Conservation (phyloP, 1,140 invertebrate genomes). For the Trichomalopsis sarcophagae region DNA sequence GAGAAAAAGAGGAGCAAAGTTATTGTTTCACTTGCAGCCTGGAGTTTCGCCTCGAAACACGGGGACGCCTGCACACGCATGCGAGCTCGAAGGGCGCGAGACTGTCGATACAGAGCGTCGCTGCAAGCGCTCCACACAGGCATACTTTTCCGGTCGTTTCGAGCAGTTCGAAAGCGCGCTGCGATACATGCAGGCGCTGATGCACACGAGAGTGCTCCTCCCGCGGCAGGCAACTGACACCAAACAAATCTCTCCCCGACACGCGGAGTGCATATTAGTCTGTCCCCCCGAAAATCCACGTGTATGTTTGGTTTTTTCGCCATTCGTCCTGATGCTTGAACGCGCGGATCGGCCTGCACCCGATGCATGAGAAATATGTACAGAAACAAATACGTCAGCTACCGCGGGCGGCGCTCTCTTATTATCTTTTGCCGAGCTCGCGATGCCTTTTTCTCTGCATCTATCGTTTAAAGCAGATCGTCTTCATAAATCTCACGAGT, state of each 20-base stretch:
- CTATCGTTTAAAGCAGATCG: conserved; percentile 32
- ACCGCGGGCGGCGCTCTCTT: not conserved
- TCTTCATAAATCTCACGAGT: conserved; percentile 21
- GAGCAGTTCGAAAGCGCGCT: conserved; percentile 19
- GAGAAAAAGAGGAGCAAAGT: conserved; percentile 46
- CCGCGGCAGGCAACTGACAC: conserved; percentile 71
- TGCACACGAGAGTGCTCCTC: conserved; percentile 54
- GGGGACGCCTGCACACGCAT: conserved; percentile 39
- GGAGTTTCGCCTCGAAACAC: conserved; percentile 21
- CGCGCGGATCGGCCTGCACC: not conserved
- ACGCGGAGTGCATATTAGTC: not conserved
- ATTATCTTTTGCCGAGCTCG: not conserved
- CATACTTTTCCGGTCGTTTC: conserved; percentile 17
- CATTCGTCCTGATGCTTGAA: not conserved
- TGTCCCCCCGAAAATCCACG: not conserved
- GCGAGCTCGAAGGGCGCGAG: conserved; percentile 39
- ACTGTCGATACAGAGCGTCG: conserved; percentile 11
- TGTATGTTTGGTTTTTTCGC: not conserved
- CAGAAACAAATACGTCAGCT: not conserved
- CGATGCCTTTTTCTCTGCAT: not conserved
- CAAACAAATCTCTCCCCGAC: conserved; percentile 66
- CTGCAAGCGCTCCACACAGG: not conserved
- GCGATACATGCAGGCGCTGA: not conserved
- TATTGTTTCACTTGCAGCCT: conserved; percentile 44
- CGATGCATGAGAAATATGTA: not conserved